These are phyloP conservation scores for Ophion ventricosus DNA, from an alignment of 2,888 invertebrate genomes.

Conservation along the genomic window DNA sequence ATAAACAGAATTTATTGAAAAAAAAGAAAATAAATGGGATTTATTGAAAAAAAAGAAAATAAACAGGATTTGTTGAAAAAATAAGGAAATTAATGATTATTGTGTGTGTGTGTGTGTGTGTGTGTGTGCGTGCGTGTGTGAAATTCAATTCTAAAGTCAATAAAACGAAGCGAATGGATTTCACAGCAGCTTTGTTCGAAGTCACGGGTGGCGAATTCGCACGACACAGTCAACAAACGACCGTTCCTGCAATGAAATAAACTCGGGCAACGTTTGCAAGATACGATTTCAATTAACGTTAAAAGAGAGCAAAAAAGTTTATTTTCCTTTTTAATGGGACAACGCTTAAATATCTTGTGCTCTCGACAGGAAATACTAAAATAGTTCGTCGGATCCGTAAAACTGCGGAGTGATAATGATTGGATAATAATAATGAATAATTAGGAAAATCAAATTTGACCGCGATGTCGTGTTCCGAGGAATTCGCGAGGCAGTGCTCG, in stretches of 20 bases:
- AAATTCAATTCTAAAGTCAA: not conserved
- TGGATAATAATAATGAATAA: constrained; percentile 14
- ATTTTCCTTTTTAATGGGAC: not conserved
- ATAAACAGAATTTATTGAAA: too few species aligned
- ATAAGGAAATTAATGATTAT: not conserved
- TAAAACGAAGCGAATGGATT: not conserved
- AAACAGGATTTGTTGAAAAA: not conserved
- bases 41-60: too few species aligned
- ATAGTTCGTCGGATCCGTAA: not conserved
- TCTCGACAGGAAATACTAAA: not conserved
- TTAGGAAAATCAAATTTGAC: constrained; percentile 70
- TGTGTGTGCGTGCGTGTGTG: too few species aligned
- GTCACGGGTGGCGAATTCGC: too few species aligned
- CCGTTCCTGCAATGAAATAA: not conserved
- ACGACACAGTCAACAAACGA: not conserved
- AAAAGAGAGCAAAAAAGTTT: not conserved
- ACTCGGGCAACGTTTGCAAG: not conserved
- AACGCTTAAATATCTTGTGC: not conserved
- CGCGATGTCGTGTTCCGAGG: constrained; percentile 69
- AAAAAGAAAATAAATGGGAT: too few species aligned
- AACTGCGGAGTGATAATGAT: not conserved
- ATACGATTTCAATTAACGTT: not conserved
- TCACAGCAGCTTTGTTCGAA: too few species aligned
- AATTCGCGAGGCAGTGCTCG: constrained; percentile 57
- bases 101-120: not conserved